phyloP scores from a whole-genome alignment of 2,797 vertebrate species.

The Oceanodroma leucorhoa region DNA sequence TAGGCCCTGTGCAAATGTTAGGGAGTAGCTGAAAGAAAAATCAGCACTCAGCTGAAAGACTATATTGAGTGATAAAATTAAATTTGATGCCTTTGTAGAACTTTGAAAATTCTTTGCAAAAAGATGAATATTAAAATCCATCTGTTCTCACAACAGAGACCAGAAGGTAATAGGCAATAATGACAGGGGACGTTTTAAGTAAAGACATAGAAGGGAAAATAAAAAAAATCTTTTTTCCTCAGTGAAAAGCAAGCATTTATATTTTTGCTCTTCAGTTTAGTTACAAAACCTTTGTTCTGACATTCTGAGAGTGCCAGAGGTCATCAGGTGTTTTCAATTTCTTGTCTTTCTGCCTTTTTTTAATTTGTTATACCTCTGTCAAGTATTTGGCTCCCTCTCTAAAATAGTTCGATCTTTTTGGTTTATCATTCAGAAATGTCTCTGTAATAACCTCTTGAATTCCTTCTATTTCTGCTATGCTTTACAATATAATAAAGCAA shows the following conservation, averaged over 20 bases:
- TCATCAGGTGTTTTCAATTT: background rate
- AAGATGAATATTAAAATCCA: background rate
- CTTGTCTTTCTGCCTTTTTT: background rate
- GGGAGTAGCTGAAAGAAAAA: background rate
- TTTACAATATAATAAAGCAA: background rate
- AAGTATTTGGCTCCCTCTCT: background rate
- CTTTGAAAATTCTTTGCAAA: background rate
- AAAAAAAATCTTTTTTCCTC: background rate
- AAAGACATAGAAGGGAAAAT: background rate
- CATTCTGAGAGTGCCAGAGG: background rate
- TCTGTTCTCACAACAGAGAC: background rate
- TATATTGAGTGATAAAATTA: background rate
- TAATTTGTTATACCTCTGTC: background rate
- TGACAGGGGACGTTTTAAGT: background rate
- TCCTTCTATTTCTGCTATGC: background rate
- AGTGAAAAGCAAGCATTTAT: background rate
- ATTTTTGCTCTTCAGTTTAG: background rate
- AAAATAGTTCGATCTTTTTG: background rate
- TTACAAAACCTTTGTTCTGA: background rate
- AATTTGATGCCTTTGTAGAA: background rate
- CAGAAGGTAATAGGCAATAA: background rate
- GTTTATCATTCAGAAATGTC: background rate
- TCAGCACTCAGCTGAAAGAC: background rate
- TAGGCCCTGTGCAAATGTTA: background rate
- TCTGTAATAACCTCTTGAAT: background rate